Conservation (phyloP, 2,113 vertebrate species). For the Chaetura pelagica region DNA sequence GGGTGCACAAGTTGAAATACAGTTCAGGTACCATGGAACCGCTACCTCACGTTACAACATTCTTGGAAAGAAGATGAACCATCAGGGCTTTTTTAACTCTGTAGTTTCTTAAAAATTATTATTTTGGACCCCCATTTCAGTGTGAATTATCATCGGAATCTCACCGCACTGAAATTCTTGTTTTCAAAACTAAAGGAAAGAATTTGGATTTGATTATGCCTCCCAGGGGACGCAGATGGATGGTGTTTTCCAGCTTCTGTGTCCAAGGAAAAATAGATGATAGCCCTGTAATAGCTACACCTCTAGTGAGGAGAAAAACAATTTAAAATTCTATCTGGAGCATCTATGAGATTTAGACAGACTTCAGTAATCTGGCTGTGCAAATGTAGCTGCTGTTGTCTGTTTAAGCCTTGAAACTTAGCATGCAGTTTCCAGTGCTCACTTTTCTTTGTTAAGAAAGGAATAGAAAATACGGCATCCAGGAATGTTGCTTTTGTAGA, state of each 20-base stretch:
- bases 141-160: not conserved
- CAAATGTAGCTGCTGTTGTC: not conserved
- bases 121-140: not conserved
- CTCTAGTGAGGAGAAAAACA: not conserved
- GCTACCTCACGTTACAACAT: not conserved
- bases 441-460: not conserved
- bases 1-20: not conserved
- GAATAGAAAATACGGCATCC: not conserved
- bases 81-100: not conserved
- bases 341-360: not conserved
- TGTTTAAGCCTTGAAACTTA: not conserved
- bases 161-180: not conserved
- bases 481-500: not conserved
- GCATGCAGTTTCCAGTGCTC: not conserved
- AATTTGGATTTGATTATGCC: not conserved
- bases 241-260: not conserved
- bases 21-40: not conserved
- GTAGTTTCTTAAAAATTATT: not conserved
- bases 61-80: not conserved
- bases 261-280: not conserved
- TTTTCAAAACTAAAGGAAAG: not conserved
- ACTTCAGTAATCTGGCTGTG: not conserved
- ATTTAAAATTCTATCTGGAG: not conserved
- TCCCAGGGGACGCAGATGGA: not conserved
- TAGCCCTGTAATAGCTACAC: not conserved